Conservation (phyloP, 2,113 vertebrate species). For the Semnopithecus entellus region DNA sequence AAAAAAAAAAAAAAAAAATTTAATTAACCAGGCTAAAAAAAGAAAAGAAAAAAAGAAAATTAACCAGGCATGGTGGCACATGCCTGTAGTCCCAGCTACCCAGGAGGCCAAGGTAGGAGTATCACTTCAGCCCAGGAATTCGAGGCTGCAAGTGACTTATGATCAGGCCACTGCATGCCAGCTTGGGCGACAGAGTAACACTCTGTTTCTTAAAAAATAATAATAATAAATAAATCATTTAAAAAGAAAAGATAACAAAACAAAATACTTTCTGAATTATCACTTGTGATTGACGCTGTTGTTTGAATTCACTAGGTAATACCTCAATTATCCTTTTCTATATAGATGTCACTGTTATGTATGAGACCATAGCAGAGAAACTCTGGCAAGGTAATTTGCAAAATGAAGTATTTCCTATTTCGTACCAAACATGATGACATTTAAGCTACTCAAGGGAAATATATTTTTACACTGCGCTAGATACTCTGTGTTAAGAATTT, state of each 20-base stretch:
- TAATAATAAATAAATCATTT: too few species aligned
- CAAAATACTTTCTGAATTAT: not conserved
- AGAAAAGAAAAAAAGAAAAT: too few species aligned
- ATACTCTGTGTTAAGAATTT: slow-evolving; percentile 49
- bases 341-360: not conserved
- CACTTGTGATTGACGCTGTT: not conserved
- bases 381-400: slow-evolving; percentile 46
- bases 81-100: too few species aligned
- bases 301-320: slow-evolving; percentile 31
- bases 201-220: too few species aligned
- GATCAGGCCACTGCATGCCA: too few species aligned
- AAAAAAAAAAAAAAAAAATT: too few species aligned
- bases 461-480: slow-evolving; percentile 29
- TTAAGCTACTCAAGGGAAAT: slow-evolving; percentile 68
- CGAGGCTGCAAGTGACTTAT: too few species aligned
- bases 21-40: too few species aligned
- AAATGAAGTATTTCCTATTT: slow-evolving; percentile 59
- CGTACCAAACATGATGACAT: slow-evolving; percentile 58
- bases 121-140: too few species aligned
- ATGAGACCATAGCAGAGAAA: not conserved
- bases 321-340: slow-evolving; percentile 38
- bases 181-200: too few species aligned
- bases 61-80: too few species aligned
- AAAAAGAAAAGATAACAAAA: slow-evolving; percentile 7
- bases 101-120: too few species aligned